Base-by-base conservation (phyloP, 2,888 invertebrate species). In the Rotaria socialis region DNA sequence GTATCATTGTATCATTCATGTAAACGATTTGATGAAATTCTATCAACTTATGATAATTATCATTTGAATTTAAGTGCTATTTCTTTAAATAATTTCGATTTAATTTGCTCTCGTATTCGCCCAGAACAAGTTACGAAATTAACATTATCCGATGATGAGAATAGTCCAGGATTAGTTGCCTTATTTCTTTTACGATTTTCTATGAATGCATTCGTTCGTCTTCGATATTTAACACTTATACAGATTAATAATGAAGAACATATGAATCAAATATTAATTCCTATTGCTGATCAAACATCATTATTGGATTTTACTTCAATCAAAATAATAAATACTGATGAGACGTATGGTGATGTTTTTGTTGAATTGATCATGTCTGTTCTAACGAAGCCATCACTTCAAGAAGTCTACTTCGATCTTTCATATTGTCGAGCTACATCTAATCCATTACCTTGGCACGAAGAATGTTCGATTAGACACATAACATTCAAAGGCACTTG, bases 201-300 rank as follows among this genome's bases (percentile, higher is more conserved):
- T 10, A 41, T 80, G 6, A 10, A 24, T 24, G 14, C 22, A 43
- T 80, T 80, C 3, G 11, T 24, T 7, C 75, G 75, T 47, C 75
- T 80, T 47, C 75, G 75, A 0, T 80, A 24, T 8, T 80, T 80
- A 80, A 80, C 75, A 47, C 75, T 80, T 24, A n/a, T 80, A 47
- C 75, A 80, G n/a, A 47, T 80, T 11, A 24, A 47, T n/a, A 80
- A 47, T 47, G 75, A 80, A 41, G 75, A 80, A 80, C 4, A 11
- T 5, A 41, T 80, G 22, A 80, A 41, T 41, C 41, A n/a, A 80
- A 80, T 80, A 24, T 80, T 80, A 47, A 41, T 80, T 41, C 47
- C 75, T 43, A 80, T 80, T 16, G 43, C 75, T 47, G 75, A 80
- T 80, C 27, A 27, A 5, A 67, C 14, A 27, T 35, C 67, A 67